A percentile compares a stretch with the other conserved stretches of the same genome.
These are phyloP conservation scores for Pogonocichla stellata DNA, from an alignment of 2,113 vertebrate species.

Conservation along the genomic window DNA sequence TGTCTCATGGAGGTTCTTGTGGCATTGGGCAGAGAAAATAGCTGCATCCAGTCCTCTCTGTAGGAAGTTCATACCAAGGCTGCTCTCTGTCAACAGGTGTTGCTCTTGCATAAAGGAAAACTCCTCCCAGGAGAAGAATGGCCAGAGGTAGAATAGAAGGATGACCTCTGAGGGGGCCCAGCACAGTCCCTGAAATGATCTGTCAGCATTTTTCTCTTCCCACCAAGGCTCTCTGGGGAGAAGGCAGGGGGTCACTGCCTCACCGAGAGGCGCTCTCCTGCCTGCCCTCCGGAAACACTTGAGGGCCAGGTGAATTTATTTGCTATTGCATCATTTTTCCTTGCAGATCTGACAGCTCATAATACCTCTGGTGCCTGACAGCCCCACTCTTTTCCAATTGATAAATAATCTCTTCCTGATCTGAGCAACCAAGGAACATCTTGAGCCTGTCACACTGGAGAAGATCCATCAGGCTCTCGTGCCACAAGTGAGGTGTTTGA, in stretches of 20 bases:
- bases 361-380: conserved; percentile 67
- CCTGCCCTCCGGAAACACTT: not conserved
- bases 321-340: conserved; percentile 65
- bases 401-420: conserved; percentile 78
- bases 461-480: conserved; percentile 70
- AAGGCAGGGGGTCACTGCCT: not conserved
- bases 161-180: not conserved
- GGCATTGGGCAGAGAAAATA: not conserved
- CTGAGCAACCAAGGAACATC: conserved; percentile 74
- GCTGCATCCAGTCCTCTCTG: not conserved
- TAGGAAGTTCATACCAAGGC: not conserved
- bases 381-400: conserved; percentile 66
- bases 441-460: conserved; percentile 69
- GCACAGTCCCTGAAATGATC: not conserved
- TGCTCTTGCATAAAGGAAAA: not conserved
- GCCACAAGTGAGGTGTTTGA: conserved; percentile 69
- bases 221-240: not conserved
- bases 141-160: not conserved
- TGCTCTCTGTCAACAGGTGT: not conserved
- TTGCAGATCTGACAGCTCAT: conserved; percentile 69
- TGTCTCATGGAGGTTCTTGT: not conserved
- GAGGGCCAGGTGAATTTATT: conserved; percentile 55
- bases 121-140: not conserved
- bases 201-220: not conserved
- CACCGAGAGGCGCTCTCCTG: not conserved